Evolutionary conservation across 2,888 invertebrate genomes (phyloP), one percentile per base, ranked within the genome.

Genomic region (Drosophila vallismaia): DNA sequence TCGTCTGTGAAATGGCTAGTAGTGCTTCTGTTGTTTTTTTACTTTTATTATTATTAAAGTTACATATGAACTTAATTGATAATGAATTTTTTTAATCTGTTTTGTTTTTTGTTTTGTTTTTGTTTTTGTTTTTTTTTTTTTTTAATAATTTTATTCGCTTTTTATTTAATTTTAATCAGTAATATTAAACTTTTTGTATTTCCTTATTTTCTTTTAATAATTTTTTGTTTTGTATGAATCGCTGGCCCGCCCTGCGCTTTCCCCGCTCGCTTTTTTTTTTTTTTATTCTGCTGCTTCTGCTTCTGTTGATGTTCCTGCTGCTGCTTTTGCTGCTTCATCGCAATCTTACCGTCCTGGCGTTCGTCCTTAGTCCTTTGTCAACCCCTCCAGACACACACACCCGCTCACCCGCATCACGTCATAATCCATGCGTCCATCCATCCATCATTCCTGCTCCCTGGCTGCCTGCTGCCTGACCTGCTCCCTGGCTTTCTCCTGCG

Each of bases 21-120:
- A 33, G 46, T 60, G 64, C 44, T 68, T 50, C 56, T 63, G 14
- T 71, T 78, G 67, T 51, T 70, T 72, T 36, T 79, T 73, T 48
- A 56, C 64, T 76, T 85, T 82, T 82, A 82, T 82, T 82, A 85
- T 85, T 87, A 85, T 82, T 82, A 82, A 82, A 82, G 82, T 82
- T 87, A 87, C 82, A 82, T 82, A 82, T 82, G 82, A 82, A 82
- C 82, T 82, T 82, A 82, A 81, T 81, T 81, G 81, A 85, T 82
- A 82, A 78, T 85, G 85, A 74, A 86, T 75, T 71, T 66, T 66
- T 49, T 64, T 64, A 66, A 64, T 52, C 31, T 45, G 14, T 70
- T 42, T 70, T 52, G 44, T 70, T 80, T 59, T 66, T 73, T 69
- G 54, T 56, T 46, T 24, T 70, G 74, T 54, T 62, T 71, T 71